Evolutionary conservation across 2,888 invertebrate species (phyloP), one percentile per base, ranked within the genome.

Genomic region (Drosophila tanythrix): DNA sequence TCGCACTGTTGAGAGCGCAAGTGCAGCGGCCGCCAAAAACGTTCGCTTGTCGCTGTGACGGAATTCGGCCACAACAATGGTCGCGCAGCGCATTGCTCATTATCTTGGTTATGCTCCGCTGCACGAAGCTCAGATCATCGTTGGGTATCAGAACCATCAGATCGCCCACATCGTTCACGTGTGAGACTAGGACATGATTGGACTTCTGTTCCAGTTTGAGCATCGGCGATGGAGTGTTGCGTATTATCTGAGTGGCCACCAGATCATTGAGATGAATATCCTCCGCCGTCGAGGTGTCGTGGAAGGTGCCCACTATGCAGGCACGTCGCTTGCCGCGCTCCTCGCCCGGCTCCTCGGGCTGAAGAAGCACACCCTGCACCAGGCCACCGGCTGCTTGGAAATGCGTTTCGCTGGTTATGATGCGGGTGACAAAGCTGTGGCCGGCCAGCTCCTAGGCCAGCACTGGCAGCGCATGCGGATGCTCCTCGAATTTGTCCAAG

Each of bases 261-360:
- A 95, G 92, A 78, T 94, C 94, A 92, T 96, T 96, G 65, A 96
- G 92, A 92, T 96, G 95, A 62, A 96, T 92, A 91, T 96, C 96
- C 48, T 94, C 94, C 43, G 77, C 59, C 40, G 95, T 95, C 46
- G 94, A 94, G 11, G 96, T 96, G 92, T 96, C 96, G 91, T 94
- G 96, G 61, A 96, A 94, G 38, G 95, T 94, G 59, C 95, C 94
- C 53, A 94, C 94, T 35, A 95, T 94, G 78, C 94, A 92, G 3
- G 88, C 88, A 18, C 77, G 55, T 0, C 83, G 62, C 33, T 48
- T 25, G 11, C 71, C 64, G 5, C 50, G 61, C 7, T 72, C 60
- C 4, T 67, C 51, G 2, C 21, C 11, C 2, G 35, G 0, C 33
- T 15, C 69, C 0, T 53, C 58, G 1, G 10, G n/a, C 2, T 51